These are phyloP conservation scores for Leptinotarsa tumamoca DNA, from an alignment of 2,888 invertebrate genomes.

Conservation along the genomic window DNA sequence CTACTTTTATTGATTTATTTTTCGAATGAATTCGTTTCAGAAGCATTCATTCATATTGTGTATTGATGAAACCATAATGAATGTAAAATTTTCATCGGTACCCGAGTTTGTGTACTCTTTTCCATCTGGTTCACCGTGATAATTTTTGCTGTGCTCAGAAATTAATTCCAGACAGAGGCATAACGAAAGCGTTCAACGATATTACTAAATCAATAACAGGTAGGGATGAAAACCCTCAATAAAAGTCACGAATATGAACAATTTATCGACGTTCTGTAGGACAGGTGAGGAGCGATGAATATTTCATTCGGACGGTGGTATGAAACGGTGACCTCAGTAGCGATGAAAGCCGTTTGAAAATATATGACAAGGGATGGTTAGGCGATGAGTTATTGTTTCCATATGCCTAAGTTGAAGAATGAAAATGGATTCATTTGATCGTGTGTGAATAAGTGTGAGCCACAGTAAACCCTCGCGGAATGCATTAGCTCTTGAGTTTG, in stretches of 20 bases:
- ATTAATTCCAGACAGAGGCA: conserved; percentile 2
- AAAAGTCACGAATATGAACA: conserved; percentile 13
- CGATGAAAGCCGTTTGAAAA: neutral
- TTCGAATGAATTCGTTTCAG: no score
- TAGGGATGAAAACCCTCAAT: conserved; percentile 1
- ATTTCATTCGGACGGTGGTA: conserved; percentile 1
- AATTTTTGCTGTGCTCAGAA: neutral
- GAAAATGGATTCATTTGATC: no score
- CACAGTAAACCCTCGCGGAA: no score
- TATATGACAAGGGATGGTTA: neutral
- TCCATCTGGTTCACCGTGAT: neutral
- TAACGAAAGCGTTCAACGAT: neutral
- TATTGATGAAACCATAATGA: no score
- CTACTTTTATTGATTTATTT: no score
- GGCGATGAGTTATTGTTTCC: no score
- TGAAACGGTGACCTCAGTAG: neutral
- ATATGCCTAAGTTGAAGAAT: no score
- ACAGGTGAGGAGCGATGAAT: conserved; percentile 10
- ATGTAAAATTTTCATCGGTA: no score
- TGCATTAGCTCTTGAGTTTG: no score
- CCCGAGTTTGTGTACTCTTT: neutral
- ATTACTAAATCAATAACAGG: conserved; percentile 10
- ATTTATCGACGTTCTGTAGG: neutral
- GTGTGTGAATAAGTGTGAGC: no score
- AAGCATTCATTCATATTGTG: no score